These are phyloP conservation scores for Lasioglossum pauxillum DNA, from an alignment of 2,888 invertebrate species.

Conservation along the genomic window DNA sequence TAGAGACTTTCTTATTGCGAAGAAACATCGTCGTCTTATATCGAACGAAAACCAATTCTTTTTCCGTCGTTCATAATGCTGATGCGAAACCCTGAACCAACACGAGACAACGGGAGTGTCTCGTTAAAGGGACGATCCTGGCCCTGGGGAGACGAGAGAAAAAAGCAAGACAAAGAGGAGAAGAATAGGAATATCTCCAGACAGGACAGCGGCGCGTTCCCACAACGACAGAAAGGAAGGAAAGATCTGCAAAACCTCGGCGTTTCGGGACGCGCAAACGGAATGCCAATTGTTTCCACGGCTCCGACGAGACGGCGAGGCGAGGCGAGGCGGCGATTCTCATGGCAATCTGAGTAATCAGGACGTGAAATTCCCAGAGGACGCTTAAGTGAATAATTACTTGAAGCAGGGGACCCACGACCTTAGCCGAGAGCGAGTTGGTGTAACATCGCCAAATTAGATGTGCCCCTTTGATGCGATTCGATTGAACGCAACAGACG, in stretches of 20 bases:
- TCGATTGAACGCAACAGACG: slow-evolving; percentile 23
- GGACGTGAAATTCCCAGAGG: slow-evolving; percentile 27
- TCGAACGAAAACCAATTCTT: background rate
- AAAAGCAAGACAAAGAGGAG: background rate
- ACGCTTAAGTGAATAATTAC: slow-evolving; percentile 47
- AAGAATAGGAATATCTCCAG: background rate
- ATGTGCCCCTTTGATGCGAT: slow-evolving; percentile 32
- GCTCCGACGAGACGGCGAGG: background rate
- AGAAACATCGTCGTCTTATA: too few relatives aligned
- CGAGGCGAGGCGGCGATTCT: background rate
- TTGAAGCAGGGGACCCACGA: background rate
- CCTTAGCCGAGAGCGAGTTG: slow-evolving; percentile 13
- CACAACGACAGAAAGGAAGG: background rate
- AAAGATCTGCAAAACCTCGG: background rate
- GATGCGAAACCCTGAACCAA: background rate
- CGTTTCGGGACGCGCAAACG: background rate
- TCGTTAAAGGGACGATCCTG: slow-evolving; percentile 10
- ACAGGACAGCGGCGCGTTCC: background rate
- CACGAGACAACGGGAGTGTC: background rate
- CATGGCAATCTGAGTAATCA: slow-evolving; percentile 24
- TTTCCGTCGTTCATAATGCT: background rate
- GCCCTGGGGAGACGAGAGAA: background rate
- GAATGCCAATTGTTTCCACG: slow-evolving; percentile 20
- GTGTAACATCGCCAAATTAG: slow-evolving; percentile 26
- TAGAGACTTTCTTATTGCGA: too few relatives aligned